These are phyloP conservation scores for Sphaerophoria taeniata DNA, from an alignment of 2,888 invertebrate species.

Conservation along the genomic window DNA sequence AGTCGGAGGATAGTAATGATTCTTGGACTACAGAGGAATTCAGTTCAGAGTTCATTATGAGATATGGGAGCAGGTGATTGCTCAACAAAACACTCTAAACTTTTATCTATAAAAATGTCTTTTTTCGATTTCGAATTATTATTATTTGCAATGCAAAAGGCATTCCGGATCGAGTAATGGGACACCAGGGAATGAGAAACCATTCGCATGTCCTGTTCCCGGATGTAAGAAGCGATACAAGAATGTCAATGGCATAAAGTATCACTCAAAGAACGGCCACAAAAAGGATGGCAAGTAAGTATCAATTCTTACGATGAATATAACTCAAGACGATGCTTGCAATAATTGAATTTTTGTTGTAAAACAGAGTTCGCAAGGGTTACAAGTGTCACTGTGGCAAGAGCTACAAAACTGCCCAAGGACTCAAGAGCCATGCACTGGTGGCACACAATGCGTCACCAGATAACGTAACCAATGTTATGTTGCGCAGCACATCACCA, in stretches of 20 bases:
- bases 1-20: slow-evolving; percentile 92
- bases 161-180: slow-evolving; percentile 84
- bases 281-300: slow-evolving; percentile 92
- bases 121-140: slow-evolving; percentile 63
- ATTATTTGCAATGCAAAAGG: slow-evolving; percentile 78
- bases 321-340: slow-evolving; percentile 32
- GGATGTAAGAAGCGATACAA: slow-evolving; percentile 95
- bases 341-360: slow-evolving; percentile 71
- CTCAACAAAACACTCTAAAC: slow-evolving; percentile 75
- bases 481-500: slow-evolving; percentile 81
- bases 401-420: slow-evolving; percentile 92
- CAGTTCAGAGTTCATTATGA: slow-evolving; percentile 90
- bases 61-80: slow-evolving; percentile 87
- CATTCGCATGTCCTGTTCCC: slow-evolving; percentile 92
- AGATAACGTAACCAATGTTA: slow-evolving; percentile 78
- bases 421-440: slow-evolving; percentile 88
- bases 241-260: slow-evolving; percentile 94
- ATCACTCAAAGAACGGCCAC: slow-evolving; percentile 94
- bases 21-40: slow-evolving; percentile 92
- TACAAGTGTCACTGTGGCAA: slow-evolving; percentile 94
- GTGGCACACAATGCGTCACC: slow-evolving; percentile 82
- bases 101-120: slow-evolving; percentile 76
- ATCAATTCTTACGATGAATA: slow-evolving; percentile 16
- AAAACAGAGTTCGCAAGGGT: slow-evolving; percentile 89
- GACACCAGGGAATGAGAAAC: slow-evolving; percentile 86